phyloP scores from a whole-genome alignment of 2,888 invertebrate species.

The Meganola albula region DNA sequence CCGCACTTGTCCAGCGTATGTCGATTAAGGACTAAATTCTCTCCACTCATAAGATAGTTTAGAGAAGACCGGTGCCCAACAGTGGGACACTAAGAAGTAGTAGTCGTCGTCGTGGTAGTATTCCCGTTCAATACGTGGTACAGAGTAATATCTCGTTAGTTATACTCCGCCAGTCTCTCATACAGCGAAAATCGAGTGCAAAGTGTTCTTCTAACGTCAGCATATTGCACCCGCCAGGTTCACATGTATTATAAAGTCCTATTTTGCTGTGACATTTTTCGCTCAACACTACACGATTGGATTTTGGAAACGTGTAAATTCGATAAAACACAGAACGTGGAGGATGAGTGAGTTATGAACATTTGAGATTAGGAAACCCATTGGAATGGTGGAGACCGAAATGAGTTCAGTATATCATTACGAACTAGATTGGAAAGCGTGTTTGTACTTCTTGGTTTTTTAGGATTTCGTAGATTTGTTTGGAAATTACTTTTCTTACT shows the following conservation, averaged over 20 bases:
- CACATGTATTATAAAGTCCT: constrained; percentile 68
- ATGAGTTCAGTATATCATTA: constrained; percentile 23
- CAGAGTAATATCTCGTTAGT: too few relatives aligned
- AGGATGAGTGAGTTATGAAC: constrained; percentile 40
- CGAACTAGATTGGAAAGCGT: constrained; percentile 18
- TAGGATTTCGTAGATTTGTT: too few relatives aligned
- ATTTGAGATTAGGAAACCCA: constrained; percentile 26
- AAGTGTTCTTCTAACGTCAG: constrained; percentile 56
- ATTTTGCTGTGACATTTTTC: constrained; percentile 72
- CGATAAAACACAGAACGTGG: constrained; percentile 54
- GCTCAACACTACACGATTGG: constrained; percentile 65
- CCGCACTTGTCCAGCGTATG: too few relatives aligned
- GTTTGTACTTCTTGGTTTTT: constrained; percentile 11
- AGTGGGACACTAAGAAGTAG: too few relatives aligned
- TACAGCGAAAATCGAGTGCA: constrained; percentile 62
- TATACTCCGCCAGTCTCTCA: constrained; percentile 46
- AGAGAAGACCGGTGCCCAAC: too few relatives aligned
- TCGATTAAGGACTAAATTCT: too few relatives aligned
- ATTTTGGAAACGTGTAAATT: constrained; percentile 74
- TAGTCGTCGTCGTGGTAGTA: too few relatives aligned
- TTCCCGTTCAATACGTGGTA: too few relatives aligned
- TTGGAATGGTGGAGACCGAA: constrained; percentile 20
- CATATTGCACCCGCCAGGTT: constrained; percentile 61
- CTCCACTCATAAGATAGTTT: too few relatives aligned
- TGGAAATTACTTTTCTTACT: too few relatives aligned